A percentile compares a stretch with the other conserved stretches of the same genome.
These are phyloP conservation scores for Eclectus roratus DNA, from an alignment of 2,113 vertebrate genomes.

Conservation along the genomic window DNA sequence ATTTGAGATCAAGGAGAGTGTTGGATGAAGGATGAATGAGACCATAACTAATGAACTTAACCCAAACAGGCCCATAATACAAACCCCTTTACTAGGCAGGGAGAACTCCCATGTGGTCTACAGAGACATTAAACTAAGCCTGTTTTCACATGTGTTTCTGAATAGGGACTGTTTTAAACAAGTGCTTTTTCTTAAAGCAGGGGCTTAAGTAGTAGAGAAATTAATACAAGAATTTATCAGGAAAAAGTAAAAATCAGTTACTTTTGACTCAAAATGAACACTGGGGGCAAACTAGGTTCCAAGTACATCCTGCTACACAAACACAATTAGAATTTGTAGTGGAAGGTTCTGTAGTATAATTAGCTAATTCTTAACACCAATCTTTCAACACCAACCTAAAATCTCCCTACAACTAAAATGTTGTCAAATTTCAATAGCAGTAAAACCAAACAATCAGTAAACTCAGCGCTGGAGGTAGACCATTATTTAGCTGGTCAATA, in stretches of 20 bases:
- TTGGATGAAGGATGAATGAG: neutral
- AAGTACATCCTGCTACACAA: neutral
- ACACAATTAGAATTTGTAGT: neutral
- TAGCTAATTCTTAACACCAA: neutral
- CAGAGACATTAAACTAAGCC: neutral
- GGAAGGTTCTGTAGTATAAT: neutral
- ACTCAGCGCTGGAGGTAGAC: neutral
- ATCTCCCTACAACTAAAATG: neutral
- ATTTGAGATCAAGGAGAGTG: neutral
- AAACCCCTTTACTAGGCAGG: neutral
- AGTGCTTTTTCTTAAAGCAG: neutral
- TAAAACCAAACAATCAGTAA: neutral
- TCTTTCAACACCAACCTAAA: neutral
- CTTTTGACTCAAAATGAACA: neutral
- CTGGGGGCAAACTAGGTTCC: neutral
- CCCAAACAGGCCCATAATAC: neutral
- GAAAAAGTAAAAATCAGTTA: neutral
- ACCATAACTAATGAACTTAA: neutral
- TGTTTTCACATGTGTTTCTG: neutral
- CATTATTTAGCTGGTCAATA: neutral
- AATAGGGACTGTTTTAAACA: slow-evolving; percentile 7
- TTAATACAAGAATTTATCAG: slow-evolving; percentile 28
- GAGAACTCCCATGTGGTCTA: neutral
- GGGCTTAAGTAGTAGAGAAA: neutral
- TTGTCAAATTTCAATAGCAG: neutral